These are phyloP conservation scores for Chloropsis cyanopogon DNA, from an alignment of 2,113 vertebrate genomes.

Conservation along the genomic window DNA sequence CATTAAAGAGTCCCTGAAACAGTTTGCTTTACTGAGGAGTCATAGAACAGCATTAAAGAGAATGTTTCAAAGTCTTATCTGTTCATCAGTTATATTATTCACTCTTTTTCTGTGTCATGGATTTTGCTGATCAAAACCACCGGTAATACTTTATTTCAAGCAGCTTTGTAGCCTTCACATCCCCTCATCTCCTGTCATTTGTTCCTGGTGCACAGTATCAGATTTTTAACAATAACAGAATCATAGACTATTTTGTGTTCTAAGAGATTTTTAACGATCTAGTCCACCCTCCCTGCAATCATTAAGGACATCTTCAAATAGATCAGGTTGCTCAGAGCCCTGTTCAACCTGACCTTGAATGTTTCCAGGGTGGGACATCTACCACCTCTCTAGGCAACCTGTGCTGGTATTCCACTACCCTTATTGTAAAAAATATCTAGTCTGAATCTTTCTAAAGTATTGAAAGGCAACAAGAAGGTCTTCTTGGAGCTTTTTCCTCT, in stretches of 20 bases:
- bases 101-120: neutral
- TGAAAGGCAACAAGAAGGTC: neutral
- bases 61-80: neutral
- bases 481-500: neutral
- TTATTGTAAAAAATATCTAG: neutral
- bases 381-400: neutral
- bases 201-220: neutral
- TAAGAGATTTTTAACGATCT: neutral
- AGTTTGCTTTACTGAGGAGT: neutral
- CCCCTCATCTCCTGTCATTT: neutral
- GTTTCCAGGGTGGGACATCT: neutral
- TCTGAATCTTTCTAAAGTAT: neutral
- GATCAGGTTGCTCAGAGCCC: neutral
- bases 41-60: neutral
- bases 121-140: neutral
- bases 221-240: neutral
- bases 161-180: neutral
- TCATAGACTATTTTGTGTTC: neutral
- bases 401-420: neutral
- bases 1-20: neutral
- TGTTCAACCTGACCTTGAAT: neutral
- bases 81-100: neutral
- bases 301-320: neutral
- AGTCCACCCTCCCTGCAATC: neutral
- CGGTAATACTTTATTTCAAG: neutral